Evolutionary conservation across 2,888 invertebrate genomes (phyloP).

Genomic region (Caenorhabditis sulstoni): DNA sequence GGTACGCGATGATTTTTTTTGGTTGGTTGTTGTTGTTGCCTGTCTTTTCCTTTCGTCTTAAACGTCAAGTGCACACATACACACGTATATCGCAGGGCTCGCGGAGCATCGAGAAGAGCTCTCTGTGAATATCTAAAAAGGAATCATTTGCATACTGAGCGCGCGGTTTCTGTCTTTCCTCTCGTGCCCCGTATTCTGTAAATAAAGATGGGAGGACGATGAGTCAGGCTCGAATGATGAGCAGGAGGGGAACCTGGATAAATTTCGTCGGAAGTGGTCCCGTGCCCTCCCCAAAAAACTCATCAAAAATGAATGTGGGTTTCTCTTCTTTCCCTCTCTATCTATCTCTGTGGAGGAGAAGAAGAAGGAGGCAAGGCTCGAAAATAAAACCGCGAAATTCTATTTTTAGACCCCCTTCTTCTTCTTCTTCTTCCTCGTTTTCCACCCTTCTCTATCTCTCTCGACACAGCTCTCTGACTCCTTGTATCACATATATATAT

Average conservation of each 20-base stretch:
- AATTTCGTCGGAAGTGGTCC: no score
- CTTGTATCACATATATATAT: no score
- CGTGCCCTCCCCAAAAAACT: no score
- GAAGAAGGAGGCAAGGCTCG: slow-evolving; percentile 3
- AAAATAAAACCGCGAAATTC: slow-evolving; percentile 36
- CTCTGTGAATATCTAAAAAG: background rate
- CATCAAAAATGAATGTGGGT: slow-evolving; percentile 22
- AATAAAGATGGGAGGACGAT: background rate
- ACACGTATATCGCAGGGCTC: no score
- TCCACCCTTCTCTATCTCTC: no score
- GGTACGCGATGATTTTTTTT: slow-evolving; percentile 81
- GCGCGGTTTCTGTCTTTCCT: background rate
- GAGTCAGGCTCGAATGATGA: background rate
- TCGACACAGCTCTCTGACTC: no score
- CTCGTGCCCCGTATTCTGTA: no score
- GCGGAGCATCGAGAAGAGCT: background rate
- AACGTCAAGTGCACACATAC: background rate
- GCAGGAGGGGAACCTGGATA: no score
- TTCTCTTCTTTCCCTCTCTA: slow-evolving; percentile 1
- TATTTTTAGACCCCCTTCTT: slow-evolving; percentile 30
- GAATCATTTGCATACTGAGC: slow-evolving; percentile 13
- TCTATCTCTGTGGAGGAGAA: background rate
- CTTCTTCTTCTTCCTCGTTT: slow-evolving; percentile 7
- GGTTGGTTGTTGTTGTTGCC: background rate
- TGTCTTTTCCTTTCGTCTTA: background rate